Percentiles rank a stretch among this genome's conserved stretches.
These are phyloP conservation scores for Villa cingulata DNA, from an alignment of 2,888 invertebrate genomes.

Conservation along the genomic window DNA sequence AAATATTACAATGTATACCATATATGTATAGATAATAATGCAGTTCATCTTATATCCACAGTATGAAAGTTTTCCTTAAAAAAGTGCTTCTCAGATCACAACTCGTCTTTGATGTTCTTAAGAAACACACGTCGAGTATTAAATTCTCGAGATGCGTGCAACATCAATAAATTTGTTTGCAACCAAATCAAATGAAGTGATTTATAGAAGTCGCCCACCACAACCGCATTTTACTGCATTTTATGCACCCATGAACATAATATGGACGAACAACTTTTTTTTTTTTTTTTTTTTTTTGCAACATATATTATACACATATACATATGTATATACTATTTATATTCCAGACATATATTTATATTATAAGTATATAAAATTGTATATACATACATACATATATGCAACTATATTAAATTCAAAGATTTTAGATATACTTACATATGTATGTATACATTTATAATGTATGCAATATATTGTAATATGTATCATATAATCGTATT, in stretches of 20 bases:
- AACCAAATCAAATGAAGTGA: constrained; percentile 20
- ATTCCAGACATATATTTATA: no score
- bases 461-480: no score
- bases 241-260: constrained; percentile 10
- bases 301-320: no score
- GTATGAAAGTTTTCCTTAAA: not conserved
- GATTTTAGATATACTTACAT: no score
- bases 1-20: not conserved
- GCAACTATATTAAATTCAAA: no score
- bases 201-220: constrained; percentile 20
- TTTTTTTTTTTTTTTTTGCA: no score
- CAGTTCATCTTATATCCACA: not conserved
- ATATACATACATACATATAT: no score
- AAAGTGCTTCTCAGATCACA: not conserved
- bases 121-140: constrained; percentile 8
- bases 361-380: no score
- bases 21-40: not conserved
- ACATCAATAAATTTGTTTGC: constrained; percentile 21
- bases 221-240: constrained; percentile 11
- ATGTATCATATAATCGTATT: no score
- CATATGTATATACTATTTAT: no score
- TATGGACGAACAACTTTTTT: constrained; percentile 8
- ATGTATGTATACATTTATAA: no score
- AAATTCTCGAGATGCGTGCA: constrained; percentile 17
- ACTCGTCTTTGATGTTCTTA: not conserved